phyloP scores from a whole-genome alignment of 1,140 invertebrate species.

The Cherax quadricarinatus region DNA sequence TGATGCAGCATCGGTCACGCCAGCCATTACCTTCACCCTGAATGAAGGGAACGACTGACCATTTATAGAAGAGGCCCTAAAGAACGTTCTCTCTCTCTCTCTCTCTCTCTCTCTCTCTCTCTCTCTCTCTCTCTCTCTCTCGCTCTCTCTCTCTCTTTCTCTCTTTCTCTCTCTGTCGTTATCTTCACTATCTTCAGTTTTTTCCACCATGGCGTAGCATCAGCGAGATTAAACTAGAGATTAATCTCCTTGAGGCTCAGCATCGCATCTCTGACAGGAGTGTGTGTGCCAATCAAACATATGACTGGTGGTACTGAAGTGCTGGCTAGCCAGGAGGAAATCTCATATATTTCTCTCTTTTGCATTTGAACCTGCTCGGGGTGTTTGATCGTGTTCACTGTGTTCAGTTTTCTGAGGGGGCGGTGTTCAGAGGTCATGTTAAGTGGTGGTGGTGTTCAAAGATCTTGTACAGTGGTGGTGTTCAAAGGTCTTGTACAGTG shows the following conservation, averaged over 20 bases:
- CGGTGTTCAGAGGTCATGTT: too few relatives aligned
- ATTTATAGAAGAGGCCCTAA: neutral
- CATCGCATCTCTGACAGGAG: neutral
- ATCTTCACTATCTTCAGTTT: too few relatives aligned
- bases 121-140: too few relatives aligned
- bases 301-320: neutral
- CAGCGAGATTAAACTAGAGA: neutral
- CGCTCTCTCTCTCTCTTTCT: neutral
- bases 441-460: too few relatives aligned
- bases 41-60: neutral
- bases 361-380: neutral
- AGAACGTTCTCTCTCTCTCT: neutral
- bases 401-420: too few relatives aligned
- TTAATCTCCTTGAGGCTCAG: neutral
- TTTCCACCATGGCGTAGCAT: neutral
- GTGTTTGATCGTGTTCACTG: too few relatives aligned
- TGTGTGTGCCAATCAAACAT: neutral
- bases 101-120: neutral
- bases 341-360: neutral
- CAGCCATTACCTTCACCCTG: slow-evolving; percentile 31
- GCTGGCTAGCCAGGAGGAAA: neutral
- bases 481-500: too few relatives aligned
- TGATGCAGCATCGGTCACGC: slow-evolving; percentile 4
- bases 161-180: neutral
- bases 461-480: too few relatives aligned